These are phyloP conservation scores for Enteromius unitaeniatus DNA, from an alignment of 2,797 vertebrate species.

Conservation along the genomic window DNA sequence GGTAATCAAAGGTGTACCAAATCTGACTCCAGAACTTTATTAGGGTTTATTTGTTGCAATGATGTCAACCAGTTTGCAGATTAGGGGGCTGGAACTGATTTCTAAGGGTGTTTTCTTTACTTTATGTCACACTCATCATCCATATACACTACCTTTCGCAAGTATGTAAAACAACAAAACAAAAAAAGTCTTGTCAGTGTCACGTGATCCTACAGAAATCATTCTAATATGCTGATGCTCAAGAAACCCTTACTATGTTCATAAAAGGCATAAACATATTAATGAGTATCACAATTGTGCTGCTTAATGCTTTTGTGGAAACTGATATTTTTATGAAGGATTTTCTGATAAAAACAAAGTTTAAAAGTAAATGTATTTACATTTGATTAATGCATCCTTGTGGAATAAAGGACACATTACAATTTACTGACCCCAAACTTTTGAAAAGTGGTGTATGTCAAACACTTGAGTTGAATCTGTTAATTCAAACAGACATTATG, in stretches of 20 bases:
- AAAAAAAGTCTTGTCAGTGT: background rate
- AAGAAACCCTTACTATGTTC: background rate
- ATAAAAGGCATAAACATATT: background rate
- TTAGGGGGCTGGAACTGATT: background rate
- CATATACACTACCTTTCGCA: background rate
- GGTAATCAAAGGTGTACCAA: constrained; percentile 16
- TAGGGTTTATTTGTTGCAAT: constrained; percentile 27
- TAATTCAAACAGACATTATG: background rate
- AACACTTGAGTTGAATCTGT: background rate
- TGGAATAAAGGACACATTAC: background rate
- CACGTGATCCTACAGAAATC: background rate
- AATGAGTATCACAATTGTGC: background rate
- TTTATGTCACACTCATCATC: background rate
- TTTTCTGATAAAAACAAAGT: background rate
- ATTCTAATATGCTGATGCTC: background rate
- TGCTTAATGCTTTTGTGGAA: background rate
- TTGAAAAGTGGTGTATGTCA: background rate
- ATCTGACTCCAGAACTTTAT: constrained; percentile 18
- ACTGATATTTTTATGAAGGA: background rate
- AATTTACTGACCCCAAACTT: background rate
- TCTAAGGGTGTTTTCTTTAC: background rate
- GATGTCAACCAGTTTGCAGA: constrained; percentile 21
- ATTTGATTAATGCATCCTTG: background rate
- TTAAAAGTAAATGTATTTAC: background rate
- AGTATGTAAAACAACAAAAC: background rate